Evolutionary conservation across 2,113 vertebrate genomes (phyloP).

Genomic region (Nothocercus julius): DNA sequence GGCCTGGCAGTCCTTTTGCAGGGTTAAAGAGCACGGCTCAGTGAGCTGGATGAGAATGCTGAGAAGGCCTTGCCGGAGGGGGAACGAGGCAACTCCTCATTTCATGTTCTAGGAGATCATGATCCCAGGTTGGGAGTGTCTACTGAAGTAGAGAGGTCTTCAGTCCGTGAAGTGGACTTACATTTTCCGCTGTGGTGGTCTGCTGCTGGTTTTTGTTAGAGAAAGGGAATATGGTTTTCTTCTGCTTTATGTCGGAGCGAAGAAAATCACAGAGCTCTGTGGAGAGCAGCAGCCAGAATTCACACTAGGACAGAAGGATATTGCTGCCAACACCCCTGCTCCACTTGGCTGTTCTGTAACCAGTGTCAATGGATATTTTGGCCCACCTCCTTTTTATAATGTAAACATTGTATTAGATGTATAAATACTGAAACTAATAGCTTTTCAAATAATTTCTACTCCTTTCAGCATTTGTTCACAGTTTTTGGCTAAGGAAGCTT

Average conservation of each 20-base stretch:
- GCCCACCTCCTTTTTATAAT: neutral
- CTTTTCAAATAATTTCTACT: neutral
- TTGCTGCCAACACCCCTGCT: neutral
- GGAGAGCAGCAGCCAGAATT: neutral
- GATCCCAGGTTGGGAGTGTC: neutral
- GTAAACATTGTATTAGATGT: neutral
- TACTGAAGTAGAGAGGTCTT: neutral
- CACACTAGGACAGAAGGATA: neutral
- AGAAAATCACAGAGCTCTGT: neutral
- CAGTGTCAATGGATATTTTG: neutral
- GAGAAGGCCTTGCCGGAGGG: neutral
- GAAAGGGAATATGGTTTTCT: neutral
- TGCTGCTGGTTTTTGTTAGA: neutral
- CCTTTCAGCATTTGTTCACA: neutral
- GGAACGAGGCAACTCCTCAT: neutral
- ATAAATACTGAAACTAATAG: neutral
- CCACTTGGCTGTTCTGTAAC: neutral
- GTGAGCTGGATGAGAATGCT: neutral
- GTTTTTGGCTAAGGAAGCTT: neutral
- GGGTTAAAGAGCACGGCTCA: neutral
- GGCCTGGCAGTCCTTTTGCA: neutral
- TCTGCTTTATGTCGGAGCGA: neutral
- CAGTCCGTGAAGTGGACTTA: neutral
- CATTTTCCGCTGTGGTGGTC: neutral
- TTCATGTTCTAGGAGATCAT: accelerated